Evolutionary conservation across 1,140 invertebrate species (phyloP), one percentile per base, ranked within the genome.

Genomic region (Theocolax elegans): DNA sequence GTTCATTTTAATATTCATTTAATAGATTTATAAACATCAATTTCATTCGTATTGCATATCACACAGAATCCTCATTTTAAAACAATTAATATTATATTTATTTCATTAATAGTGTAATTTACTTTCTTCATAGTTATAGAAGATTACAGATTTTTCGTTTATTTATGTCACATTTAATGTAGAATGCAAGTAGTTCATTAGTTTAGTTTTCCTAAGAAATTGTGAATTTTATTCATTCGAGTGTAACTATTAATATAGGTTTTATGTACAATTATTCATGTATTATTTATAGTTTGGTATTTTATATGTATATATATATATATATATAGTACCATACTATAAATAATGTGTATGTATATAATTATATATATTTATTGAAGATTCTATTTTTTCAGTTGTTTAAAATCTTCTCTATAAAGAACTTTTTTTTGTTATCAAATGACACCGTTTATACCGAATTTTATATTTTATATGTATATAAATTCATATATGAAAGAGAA

Each of bases 241-340:
- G 21, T 42, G 40, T 17, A 40, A 13, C 15, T 23, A 40, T 40
- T 58, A 4, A 19, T 42, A 40, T 21, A 40, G n/a, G 1, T 13
- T 21, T 58, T 58, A 58, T 58, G 17, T 58, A 58, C 35, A 58
- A 19, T 56, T 48, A n/a, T n/a, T n/a, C n/a, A n/a, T n/a, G n/a
- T n/a, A n/a, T 48, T 21, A 8, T 48, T 48, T 48, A 9, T 8
- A 53, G 7, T 56, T 21, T 7, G 19, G 38, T 35, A 35, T 35
- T 56, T 56, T 1, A 35, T 19, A 29, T 53, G 3, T 4, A 31
- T 27, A 27, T 51, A 1, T 51, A 51, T 51, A n/a, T n/a, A n/a
- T n/a, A n/a, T n/a, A n/a, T n/a, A n/a, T n/a, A n/a, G n/a, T n/a
- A n/a, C n/a, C n/a, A n/a, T n/a, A n/a, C n/a, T n/a, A n/a, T n/a